Base-by-base conservation (phyloP, 1,140 invertebrate genomes). In the Plodia interpunctella region DNA sequence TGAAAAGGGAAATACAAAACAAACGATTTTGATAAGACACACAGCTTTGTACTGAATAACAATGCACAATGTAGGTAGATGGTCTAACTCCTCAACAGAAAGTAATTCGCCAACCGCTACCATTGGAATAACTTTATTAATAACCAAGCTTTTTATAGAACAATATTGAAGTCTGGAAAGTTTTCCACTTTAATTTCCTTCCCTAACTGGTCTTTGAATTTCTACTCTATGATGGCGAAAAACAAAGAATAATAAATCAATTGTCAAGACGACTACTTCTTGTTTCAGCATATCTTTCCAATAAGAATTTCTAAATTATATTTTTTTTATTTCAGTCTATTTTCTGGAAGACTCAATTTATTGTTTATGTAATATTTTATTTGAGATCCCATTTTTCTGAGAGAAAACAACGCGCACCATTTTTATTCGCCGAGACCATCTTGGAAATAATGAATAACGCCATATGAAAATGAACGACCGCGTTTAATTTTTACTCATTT, bases 131-230 rank as follows among this genome's bases (percentile, higher is more conserved):
- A 56, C 55, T 57, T 57, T 57, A 49, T 57, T 57, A 57, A 57
- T 57, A 57, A 57, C 35, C 13, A 57, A 57, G 49, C 35, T 57
- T 57, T 21, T 49, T 44, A 49, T 49, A 49, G 55, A 57, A 49
- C 38, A 49, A 57, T 57, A 57, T 57, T 57, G 38, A 57, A 57
- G 44, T 44, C 55, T 6, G 55, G 11, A 44, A 57, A 57, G 35
- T 57, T 57, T 28, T 49, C 55, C 38, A 57, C 55, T 57, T 44
- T 18, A 57, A 49, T 57, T 57, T 49, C 49, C 44, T 20, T 44
- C 35, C 19, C 52, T 5, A 3, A 32, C 30, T 9, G 30, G 3
- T 32, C 11, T 32, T 32, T 32, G 30, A 32, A 32, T 32, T 32
- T 32, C 30, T 1, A 32, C 3, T 32, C 30, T 6, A 9, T 6